Evolutionary conservation across 2,797 vertebrate genomes (phyloP), one percentile per base, ranked within the genome.

Genomic region (Merluccius polli): DNA sequence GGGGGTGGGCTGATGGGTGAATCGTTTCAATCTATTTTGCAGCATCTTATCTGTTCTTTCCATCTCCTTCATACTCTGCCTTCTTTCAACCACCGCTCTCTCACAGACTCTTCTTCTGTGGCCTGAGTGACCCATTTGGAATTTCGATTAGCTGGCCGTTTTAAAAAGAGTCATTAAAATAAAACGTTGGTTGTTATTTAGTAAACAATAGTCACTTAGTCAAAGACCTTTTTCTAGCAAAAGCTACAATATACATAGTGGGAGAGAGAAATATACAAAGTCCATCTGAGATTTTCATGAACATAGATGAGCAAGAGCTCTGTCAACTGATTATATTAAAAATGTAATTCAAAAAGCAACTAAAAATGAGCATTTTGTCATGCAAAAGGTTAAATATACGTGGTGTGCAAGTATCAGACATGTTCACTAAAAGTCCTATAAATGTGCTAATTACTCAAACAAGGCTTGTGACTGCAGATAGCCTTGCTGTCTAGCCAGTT

Each of bases 401-500:
- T n/a, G 82, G 78, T 77, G 63, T 48, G 27, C 13, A 68, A 78
- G 81, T 79, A 81, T 18, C 79, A 73, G 79, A 76, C 35, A 31
- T 81, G 81, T 75, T 84, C 67, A 68, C 75, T 83, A 36, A 30
- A 83, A 80, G 82, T 81, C 79, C 52, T 75, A 82, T 78, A 81
- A 82, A 89, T 80, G 85, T 80, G 74, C 78, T 87, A 88, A 89
- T 90, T 88, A 81, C 80, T 84, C 79, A 77, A 89, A 86, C 77
- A 70, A 70, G 67, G 75, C 65, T 80, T 52, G 75, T 71, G 86
- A 82, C 79, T 21, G 1, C 71, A 36, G 63, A 35, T 59, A 76
- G 77, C 76, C 75, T 77, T 75, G 74, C 75, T 30, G 84, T 74
- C 77, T 67, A 84, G 75, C 69, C 70, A 44, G 79, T 16, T 11